These are phyloP conservation scores for Phalangium opilio DNA, from an alignment of 2,888 invertebrate genomes.

Conservation along the genomic window DNA sequence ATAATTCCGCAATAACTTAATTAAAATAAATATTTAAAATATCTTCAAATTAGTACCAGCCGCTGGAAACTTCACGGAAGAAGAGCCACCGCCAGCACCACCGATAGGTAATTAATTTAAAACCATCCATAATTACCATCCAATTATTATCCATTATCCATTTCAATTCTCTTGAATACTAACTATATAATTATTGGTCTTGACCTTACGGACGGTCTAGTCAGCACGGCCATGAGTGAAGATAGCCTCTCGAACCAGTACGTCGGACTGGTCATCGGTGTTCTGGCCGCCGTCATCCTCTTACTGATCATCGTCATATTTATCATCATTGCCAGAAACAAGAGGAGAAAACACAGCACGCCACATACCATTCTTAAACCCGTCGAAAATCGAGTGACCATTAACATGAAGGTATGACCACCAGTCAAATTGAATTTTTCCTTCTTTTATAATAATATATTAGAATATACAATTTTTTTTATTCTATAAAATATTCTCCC, in stretches of 20 bases:
- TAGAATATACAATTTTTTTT: no score
- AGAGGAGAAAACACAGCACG: constrained; percentile 47
- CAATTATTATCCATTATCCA: no score
- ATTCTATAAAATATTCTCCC: no score
- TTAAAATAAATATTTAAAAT: no score
- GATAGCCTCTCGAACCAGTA: constrained; percentile 43
- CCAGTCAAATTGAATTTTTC: no score
- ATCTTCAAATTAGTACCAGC: constrained; percentile 36
- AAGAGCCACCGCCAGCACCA: constrained; percentile 27
- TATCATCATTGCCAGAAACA: constrained; percentile 52
- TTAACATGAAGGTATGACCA: constrained; percentile 47
- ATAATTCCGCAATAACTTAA: no score
- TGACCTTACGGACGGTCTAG: constrained; percentile 8
- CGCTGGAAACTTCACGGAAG: constrained; percentile 51
- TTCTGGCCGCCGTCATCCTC: constrained; percentile 54
- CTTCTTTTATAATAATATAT: no score
- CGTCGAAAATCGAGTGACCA: constrained; percentile 38
- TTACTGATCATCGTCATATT: constrained; percentile 54
- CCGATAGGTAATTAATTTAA: constrained; percentile 19
- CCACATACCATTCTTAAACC: constrained; percentile 27
- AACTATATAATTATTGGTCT: no score
- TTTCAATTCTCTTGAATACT: no score
- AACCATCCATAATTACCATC: no score
- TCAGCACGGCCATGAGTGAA: constrained; percentile 20
- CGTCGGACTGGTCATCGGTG: constrained; percentile 61